phyloP scores from a whole-genome alignment of 2,888 invertebrate species.

The Leptopterna dolabrata region DNA sequence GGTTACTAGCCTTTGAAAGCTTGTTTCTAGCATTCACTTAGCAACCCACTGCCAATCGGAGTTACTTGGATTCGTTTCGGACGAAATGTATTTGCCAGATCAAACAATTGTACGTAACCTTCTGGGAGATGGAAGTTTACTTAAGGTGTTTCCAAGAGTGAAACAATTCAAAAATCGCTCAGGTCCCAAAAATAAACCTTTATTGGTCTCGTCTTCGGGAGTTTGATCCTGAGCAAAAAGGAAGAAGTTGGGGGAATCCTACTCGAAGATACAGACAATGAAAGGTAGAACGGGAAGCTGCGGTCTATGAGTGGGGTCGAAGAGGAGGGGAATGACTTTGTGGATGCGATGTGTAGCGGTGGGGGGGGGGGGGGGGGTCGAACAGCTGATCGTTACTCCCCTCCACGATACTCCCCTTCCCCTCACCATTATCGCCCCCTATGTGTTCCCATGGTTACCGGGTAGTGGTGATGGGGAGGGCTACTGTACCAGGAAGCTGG shows the following conservation, averaged over 20 bases:
- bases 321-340: not conserved
- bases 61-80: no score
- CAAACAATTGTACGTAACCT: not conserved
- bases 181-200: not conserved
- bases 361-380: not conserved
- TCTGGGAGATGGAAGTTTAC: not conserved
- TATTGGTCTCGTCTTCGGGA: not conserved
- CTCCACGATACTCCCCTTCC: not conserved
- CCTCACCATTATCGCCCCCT: not conserved
- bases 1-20: no score
- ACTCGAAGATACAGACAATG: constrained; percentile 3
- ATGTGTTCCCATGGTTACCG: constrained; percentile 5
- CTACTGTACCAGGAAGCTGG: constrained; percentile 26
- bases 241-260: not conserved
- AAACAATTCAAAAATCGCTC: not conserved
- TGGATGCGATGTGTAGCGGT: not conserved
- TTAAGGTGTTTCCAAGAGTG: not conserved
- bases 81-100: not conserved
- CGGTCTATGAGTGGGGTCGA: not conserved
- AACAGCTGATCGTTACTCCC: constrained; percentile 53
- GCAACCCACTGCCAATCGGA: no score
- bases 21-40: no score
- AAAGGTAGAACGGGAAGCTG: not conserved
- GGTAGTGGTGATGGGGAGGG: not conserved
- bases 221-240: not conserved